Percentiles rank a stretch among this genome's conserved stretches.
Conservation (phyloP, 1,140 invertebrate genomes). For the Ruditapes philippinarum region DNA sequence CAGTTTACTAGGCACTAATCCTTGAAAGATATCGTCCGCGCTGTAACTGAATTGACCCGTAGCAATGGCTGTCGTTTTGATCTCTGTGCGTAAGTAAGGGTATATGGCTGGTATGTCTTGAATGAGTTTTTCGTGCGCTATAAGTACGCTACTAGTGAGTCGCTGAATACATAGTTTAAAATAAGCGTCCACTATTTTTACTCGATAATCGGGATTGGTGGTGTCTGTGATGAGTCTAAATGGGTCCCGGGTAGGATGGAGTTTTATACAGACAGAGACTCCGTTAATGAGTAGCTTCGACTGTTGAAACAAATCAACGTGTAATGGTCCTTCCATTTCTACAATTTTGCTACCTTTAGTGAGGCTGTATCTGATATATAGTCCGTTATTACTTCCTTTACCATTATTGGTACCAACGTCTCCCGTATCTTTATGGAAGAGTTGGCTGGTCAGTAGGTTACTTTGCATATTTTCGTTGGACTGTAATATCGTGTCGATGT, state of each 20-base stretch:
- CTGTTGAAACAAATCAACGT: constrained; percentile 62
- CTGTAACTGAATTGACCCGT: constrained; percentile 52
- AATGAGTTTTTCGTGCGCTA: constrained; percentile 43
- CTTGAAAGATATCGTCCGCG: constrained; percentile 59
- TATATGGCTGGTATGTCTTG: constrained; percentile 37
- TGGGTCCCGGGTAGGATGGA: not conserved
- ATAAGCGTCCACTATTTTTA: constrained; percentile 62
- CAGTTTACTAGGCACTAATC: constrained; percentile 46
- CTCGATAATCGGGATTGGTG: not conserved
- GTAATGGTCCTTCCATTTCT: constrained; percentile 54
- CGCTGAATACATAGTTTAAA: constrained; percentile 47
- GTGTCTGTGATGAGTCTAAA: constrained; percentile 18
- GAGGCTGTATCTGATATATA: constrained; percentile 24
- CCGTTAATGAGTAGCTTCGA: not conserved
- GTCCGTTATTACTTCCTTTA: constrained; percentile 19
- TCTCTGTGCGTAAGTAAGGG: constrained; percentile 23
- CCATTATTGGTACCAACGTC: constrained; percentile 30
- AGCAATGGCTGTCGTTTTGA: constrained; percentile 58
- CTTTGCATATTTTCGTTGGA: constrained; percentile 1
- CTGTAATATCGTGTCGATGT: constrained; percentile 63
- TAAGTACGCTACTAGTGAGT: constrained; percentile 18
- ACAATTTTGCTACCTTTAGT: constrained; percentile 27
- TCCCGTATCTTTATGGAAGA: constrained; percentile 46
- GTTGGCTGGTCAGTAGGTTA: not conserved
- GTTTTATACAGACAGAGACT: not conserved